A percentile compares a stretch with the other conserved stretches of the same genome.
Conservation (phyloP, 2,888 invertebrate genomes). For the Polyploca ridens region DNA sequence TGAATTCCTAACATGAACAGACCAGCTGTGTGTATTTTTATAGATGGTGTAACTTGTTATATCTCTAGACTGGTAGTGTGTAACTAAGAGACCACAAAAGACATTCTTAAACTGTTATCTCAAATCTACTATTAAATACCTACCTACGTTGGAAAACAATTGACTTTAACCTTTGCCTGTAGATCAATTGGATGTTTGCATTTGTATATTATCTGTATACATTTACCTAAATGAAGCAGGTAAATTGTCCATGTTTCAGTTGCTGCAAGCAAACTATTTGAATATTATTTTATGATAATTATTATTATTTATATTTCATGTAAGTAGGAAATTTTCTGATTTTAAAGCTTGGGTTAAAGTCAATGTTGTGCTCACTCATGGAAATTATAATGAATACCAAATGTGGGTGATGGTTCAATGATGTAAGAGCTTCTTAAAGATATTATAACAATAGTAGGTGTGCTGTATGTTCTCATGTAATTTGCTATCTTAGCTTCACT, state of each 20-base stretch:
- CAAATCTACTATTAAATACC: conserved; percentile 29
- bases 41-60: conserved; percentile 64
- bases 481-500: conserved; percentile 55
- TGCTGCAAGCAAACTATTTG: conserved; percentile 1
- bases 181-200: conserved; percentile 9
- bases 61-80: conserved; percentile 56
- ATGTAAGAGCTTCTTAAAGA: conserved; percentile 36
- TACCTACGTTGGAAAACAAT: conserved; percentile 17
- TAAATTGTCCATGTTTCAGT: background rate
- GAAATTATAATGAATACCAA: conserved; percentile 35
- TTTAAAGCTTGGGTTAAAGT: conserved; percentile 37
- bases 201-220: conserved; percentile 18
- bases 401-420: conserved; percentile 38
- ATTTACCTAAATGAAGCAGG: conserved; percentile 4
- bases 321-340: background rate
- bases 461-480: conserved; percentile 33
- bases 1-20: conserved; percentile 77
- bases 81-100: conserved; percentile 46
- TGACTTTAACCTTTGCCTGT: conserved; percentile 27
- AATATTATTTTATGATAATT: conserved; percentile 16
- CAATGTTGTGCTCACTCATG: conserved; percentile 33
- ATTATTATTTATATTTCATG: conserved; percentile 9
- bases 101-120: conserved; percentile 49
- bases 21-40: conserved; percentile 67
- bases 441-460: conserved; percentile 27